Base-by-base conservation (phyloP, 2,797 vertebrate species). In the Cephalopachus bancanus region DNA sequence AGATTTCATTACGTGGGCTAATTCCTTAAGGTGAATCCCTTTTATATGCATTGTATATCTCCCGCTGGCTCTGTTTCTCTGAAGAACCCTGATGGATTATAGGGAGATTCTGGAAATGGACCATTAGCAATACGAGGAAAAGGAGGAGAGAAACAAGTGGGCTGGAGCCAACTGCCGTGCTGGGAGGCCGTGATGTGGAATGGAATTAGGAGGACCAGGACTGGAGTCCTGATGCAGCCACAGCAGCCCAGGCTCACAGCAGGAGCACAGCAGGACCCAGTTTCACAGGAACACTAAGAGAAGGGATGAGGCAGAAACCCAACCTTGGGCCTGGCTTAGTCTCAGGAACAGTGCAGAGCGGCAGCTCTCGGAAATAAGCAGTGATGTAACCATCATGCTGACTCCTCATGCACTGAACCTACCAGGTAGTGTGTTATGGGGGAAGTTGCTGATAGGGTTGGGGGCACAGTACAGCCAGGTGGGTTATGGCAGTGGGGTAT, bases 401-500 rank as follows among this genome's bases (percentile, higher is more conserved):
- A 51, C 4, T 30, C 55, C 17, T 78, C 51, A 78, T 17, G 10
- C 75, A 20, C 51, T 57, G 53, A 57, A 57, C 17, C n/a, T 9
- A 33, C n/a, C n/a, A 69, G 16, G n/a, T n/a, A 69, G n/a, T 16
- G n/a, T 17, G 33, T 0, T 1, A 19, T 0, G 4, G 67, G 67
- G 67, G 33, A 33, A 69, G n/a, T 15, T 69, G 67, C 3, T 69
- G n/a, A 69, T 33, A 69, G 30, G 19, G n/a, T 17, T 69, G n/a
- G 67, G 16, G 33, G n/a, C 1, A 8, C 3, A 17, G 67, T 69
- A 69, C 33, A n/a, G 16, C n/a, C 67, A 33, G n/a, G 67, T n/a
- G 16, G n/a, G 30, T 69, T 33, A 69, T 19, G 67, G 67, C 33
- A 8, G 67, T 0, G 7, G 7, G n/a, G 8, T 69, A 17, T 16